These are phyloP conservation scores for Augiades crinisus DNA, from an alignment of 2,888 invertebrate genomes.

Conservation along the genomic window DNA sequence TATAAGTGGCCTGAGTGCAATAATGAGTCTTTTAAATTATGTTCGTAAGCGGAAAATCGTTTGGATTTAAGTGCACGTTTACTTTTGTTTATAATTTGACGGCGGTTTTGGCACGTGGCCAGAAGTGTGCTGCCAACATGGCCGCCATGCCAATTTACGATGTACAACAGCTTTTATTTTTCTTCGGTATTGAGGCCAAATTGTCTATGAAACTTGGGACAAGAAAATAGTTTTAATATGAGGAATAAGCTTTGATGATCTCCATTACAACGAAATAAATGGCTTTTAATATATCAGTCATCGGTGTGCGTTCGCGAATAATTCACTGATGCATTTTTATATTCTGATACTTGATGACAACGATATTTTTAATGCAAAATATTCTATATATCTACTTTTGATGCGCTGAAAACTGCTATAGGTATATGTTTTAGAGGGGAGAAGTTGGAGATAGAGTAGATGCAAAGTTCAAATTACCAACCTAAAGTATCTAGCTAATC, in stretches of 20 bases:
- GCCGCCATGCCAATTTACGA: slow-evolving; percentile 42
- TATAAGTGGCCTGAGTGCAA: slow-evolving; percentile 12
- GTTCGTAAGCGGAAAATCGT: slow-evolving; percentile 33
- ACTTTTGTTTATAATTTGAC: slow-evolving; percentile 34
- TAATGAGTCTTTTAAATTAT: slow-evolving; percentile 5
- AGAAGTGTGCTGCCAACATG: slow-evolving; percentile 32
- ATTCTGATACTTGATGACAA: no score
- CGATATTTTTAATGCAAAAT: no score
- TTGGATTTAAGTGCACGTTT: slow-evolving; percentile 29
- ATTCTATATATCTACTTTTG: no score
- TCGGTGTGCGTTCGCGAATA: no score
- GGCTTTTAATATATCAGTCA: no score
- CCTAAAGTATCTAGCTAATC: no score
- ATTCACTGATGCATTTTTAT: neutral
- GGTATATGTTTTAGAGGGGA: no score
- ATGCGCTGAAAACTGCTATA: no score
- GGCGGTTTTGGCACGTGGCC: slow-evolving; percentile 43
- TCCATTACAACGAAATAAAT: neutral
- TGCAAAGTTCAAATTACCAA: no score
- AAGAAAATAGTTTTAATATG: neutral
- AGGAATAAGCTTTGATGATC: slow-evolving; percentile 3
- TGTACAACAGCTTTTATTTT: slow-evolving; percentile 36
- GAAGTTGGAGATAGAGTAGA: no score
- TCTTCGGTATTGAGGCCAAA: slow-evolving; percentile 40
- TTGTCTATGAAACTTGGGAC: slow-evolving; percentile 20